A percentile compares a stretch with the other conserved stretches of the same genome.
Conservation (phyloP, 2,888 invertebrate genomes). For the Erebia aethiops region DNA sequence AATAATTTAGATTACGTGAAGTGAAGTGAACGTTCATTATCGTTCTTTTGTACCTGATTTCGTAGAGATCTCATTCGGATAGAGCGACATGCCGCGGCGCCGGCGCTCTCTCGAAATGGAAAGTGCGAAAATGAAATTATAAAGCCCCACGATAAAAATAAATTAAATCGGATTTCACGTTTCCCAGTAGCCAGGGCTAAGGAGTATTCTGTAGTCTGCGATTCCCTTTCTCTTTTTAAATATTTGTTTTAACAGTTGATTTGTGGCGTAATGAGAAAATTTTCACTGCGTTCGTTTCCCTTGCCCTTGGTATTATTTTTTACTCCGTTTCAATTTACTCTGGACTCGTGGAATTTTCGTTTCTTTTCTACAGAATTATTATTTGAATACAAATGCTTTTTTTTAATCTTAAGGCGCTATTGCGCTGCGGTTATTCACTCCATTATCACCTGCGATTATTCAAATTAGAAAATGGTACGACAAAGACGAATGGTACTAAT, state of each 20-base stretch:
- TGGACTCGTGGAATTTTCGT: constrained; percentile 35
- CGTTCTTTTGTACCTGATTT: constrained; percentile 82
- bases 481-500: constrained; percentile 83
- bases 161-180: constrained; percentile 83
- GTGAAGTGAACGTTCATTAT: constrained; percentile 83
- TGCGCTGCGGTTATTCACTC: constrained; percentile 23
- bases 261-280: constrained; percentile 80
- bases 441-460: constrained; percentile 81
- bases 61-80: constrained; percentile 82
- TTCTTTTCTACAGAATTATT: constrained; percentile 8
- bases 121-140: constrained; percentile 84
- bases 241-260: constrained; percentile 82
- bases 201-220: constrained; percentile 76
- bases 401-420: constrained; percentile 10
- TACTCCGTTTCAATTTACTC: constrained; percentile 24
- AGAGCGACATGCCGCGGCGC: constrained; percentile 78
- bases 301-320: constrained; percentile 40
- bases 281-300: constrained; percentile 70
- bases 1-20: constrained; percentile 83
- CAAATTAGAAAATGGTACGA: constrained; percentile 81
- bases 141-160: constrained; percentile 83
- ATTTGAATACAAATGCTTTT: constrained; percentile 1
- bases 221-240: constrained; percentile 79
- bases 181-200: constrained; percentile 79
- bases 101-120: constrained; percentile 79